phyloP scores from a whole-genome alignment of 2,113 vertebrate species.

The Corythaeola cristata region DNA sequence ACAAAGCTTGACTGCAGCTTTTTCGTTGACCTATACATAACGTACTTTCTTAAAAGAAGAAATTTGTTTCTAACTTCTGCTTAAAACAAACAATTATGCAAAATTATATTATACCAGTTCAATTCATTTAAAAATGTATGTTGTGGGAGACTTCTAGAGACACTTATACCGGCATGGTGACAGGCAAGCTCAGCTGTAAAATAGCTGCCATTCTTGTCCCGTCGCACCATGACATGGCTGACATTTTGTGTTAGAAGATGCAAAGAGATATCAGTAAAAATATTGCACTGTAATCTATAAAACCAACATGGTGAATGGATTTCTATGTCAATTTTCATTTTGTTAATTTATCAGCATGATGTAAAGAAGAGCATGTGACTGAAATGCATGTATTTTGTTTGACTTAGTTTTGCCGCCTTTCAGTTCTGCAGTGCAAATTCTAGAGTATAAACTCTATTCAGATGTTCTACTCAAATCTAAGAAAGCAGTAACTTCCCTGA shows the following conservation, averaged over 20 bases:
- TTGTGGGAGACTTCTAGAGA: neutral
- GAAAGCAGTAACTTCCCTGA: neutral
- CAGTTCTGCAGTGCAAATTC: neutral
- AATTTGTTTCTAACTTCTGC: neutral
- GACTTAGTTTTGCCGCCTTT: neutral
- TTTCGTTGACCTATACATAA: slow-evolving; percentile 41
- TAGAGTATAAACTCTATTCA: neutral
- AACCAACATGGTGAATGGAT: neutral
- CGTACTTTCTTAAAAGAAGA: neutral
- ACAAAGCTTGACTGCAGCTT: slow-evolving; percentile 38
- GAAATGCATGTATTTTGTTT: neutral
- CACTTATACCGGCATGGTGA: neutral
- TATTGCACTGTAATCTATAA: neutral
- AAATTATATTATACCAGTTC: neutral
- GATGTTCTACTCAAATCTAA: neutral
- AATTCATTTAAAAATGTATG: neutral
- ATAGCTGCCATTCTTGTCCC: neutral
- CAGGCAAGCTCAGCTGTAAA: neutral
- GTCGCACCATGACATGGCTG: neutral
- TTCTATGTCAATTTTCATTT: neutral
- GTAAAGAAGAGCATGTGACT: neutral
- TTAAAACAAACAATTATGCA: neutral
- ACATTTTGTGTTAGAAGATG: neutral
- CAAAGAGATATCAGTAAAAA: neutral
- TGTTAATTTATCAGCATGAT: neutral